Base-by-base conservation (phyloP, 2,113 vertebrate genomes). In the Onychorhynchus coronatus region DNA sequence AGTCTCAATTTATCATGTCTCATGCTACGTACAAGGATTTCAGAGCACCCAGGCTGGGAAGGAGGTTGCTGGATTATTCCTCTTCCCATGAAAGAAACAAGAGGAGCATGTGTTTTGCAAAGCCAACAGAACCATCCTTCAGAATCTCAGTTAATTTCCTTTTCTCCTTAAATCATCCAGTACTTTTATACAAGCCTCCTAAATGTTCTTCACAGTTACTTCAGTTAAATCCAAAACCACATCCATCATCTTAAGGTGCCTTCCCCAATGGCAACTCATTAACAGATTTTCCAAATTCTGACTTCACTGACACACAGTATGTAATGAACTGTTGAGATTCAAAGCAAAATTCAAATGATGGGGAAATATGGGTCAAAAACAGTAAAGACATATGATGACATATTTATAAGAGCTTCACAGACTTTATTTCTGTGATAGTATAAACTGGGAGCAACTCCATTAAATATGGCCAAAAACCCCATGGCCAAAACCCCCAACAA, bases 231-330 rank as follows among this genome's bases (percentile, higher is more conserved):
- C 41, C 44, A 65, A 24, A 47, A 56, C 12, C 9, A 71, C 5
- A 77, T 67, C 30, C 63, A 61, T 91, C 55, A 68, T 42, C 9
- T 68, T 91, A 67, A 67, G 47, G 24, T 73, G 25, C 12, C 37
- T 91, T 89, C 67, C 46, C 21, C 31, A 79, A 3, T 1, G 72
- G 52, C 46, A 82, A 23, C n/a, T 85, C 62, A 49, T 75, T 81
- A 95, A 59, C 66, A 71, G 68, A 84, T 91, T 92, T 85, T 93
- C 77, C 70, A 91, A 87, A 87, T 88, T 89, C 78, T 87, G 61
- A 75, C 23, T 91, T 89, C 70, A 41, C 5, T 72, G 58, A n/a
- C 71, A 81, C n/a, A 37, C 41, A 19, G 35, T 52, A 59, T 55
- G 93, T 87, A 75, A 81, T 89, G 83, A 94, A 78, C 68, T 85